Percentiles rank a stretch among this genome's conserved stretches.
These are phyloP conservation scores for Zosterops japonicus DNA, from an alignment of 2,113 vertebrate species.

Conservation along the genomic window DNA sequence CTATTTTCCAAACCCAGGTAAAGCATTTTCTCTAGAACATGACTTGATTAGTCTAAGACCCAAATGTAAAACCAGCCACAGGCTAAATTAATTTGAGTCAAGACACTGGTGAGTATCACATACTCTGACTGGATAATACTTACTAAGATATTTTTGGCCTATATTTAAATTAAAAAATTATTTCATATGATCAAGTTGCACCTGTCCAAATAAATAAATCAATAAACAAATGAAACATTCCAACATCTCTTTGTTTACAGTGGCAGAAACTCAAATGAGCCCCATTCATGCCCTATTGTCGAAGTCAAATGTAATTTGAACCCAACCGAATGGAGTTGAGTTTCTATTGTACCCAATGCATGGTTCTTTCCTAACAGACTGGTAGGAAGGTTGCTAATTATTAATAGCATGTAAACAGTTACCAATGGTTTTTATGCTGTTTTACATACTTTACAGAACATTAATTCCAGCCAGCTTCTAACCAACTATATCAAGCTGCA, in stretches of 20 bases:
- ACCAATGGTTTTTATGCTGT: conserved; percentile 57
- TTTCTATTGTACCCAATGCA: conserved; percentile 43
- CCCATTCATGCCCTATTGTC: conserved; percentile 51
- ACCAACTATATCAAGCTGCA: conserved; percentile 35
- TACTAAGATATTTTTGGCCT: not conserved
- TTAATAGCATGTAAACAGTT: conserved; percentile 76
- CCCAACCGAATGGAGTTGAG: conserved; percentile 29
- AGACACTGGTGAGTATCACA: not conserved
- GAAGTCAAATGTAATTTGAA: conserved; percentile 56
- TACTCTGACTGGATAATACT: not conserved
- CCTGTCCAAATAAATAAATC: conserved; percentile 73
- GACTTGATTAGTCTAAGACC: not conserved
- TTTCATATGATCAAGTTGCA: conserved; percentile 36
- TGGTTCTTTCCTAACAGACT: conserved; percentile 54
- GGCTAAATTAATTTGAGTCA: not conserved
- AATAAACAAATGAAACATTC: conserved; percentile 68
- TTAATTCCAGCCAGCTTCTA: conserved; percentile 57
- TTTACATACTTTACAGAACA: conserved; percentile 70
- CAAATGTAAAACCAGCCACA: conserved; percentile 1
- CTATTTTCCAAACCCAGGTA: not conserved
- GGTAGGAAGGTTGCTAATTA: conserved; percentile 69
- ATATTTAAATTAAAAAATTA: conserved; percentile 5
- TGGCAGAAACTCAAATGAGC: conserved; percentile 68
- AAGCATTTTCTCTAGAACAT: not conserved
- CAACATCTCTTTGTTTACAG: conserved; percentile 62